Evolutionary conservation across 2,888 invertebrate genomes (phyloP).

Genomic region (Balanococcus diminutus): DNA sequence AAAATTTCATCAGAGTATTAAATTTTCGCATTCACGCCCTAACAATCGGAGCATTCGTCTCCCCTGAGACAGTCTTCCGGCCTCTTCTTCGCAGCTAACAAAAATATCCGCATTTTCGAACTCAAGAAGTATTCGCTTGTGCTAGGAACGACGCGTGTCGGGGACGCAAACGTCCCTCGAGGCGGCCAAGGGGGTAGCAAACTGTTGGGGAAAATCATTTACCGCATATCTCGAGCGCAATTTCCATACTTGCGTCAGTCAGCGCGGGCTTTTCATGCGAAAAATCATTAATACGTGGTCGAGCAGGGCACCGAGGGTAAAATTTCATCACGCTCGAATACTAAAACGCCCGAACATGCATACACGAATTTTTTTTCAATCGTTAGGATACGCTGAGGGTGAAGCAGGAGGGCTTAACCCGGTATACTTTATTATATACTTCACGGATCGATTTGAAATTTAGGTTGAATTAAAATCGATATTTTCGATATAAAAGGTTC

Average conservation of each 20-base stretch:
- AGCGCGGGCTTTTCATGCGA: background rate
- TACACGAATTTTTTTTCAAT: background rate
- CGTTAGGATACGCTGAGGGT: background rate
- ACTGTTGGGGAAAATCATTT: background rate
- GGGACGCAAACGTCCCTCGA: background rate
- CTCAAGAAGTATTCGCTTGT: background rate
- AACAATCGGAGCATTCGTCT: background rate
- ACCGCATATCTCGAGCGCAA: background rate
- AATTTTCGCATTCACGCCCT: background rate
- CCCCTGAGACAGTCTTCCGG: background rate
- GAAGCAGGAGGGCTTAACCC: background rate
- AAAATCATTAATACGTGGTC: background rate
- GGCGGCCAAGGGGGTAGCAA: background rate
- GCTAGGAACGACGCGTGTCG: background rate
- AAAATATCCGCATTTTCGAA: background rate
- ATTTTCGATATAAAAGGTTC: conserved; percentile 8
- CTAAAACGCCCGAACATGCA: background rate
- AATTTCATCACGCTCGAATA: background rate
- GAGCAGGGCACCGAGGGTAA: background rate
- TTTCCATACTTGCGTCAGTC: background rate
- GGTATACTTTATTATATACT: background rate
- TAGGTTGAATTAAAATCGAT: conserved; percentile 8
- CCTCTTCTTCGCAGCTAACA: background rate
- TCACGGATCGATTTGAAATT: background rate
- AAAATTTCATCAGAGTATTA: background rate